phyloP scores from a whole-genome alignment of 2,113 vertebrate genomes.

The Grammomys surdaster region DNA sequence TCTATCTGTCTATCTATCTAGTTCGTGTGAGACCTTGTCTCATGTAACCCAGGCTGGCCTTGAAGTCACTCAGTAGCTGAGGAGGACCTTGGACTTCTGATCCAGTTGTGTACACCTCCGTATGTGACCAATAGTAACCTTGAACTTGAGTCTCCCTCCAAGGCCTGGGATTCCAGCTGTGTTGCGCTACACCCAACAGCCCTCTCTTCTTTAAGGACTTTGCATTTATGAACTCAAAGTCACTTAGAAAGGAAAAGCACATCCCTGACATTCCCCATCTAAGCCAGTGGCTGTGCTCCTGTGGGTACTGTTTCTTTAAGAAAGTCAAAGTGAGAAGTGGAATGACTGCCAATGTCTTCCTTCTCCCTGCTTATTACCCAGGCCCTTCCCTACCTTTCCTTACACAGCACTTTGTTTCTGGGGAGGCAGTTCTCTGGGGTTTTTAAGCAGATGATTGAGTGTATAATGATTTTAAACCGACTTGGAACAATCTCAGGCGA shows the following conservation, averaged over 20 bases:
- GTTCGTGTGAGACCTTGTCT: background rate
- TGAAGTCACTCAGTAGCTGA: background rate
- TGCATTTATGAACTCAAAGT: background rate
- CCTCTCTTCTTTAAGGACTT: background rate
- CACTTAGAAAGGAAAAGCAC: background rate
- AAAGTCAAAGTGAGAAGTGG: background rate
- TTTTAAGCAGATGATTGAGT: constrained; percentile 46
- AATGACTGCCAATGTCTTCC: constrained; percentile 21
- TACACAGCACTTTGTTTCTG: constrained; percentile 50
- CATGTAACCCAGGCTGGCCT: background rate
- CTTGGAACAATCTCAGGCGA: background rate
- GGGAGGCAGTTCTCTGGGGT: constrained; percentile 4
- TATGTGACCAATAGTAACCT: background rate
- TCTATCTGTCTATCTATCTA: background rate
- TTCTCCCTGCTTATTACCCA: background rate
- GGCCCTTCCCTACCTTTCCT: background rate
- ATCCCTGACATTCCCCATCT: background rate
- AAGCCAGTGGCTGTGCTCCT: background rate
- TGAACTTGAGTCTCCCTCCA: background rate
- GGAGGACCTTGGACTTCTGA: background rate
- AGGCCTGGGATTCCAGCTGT: background rate
- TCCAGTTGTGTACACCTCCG: background rate
- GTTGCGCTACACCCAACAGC: background rate
- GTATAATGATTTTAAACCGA: constrained; percentile 35
- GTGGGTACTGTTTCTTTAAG: background rate